Conservation (phyloP, 2,113 vertebrate genomes). For the Lichenostomus cassidix region DNA sequence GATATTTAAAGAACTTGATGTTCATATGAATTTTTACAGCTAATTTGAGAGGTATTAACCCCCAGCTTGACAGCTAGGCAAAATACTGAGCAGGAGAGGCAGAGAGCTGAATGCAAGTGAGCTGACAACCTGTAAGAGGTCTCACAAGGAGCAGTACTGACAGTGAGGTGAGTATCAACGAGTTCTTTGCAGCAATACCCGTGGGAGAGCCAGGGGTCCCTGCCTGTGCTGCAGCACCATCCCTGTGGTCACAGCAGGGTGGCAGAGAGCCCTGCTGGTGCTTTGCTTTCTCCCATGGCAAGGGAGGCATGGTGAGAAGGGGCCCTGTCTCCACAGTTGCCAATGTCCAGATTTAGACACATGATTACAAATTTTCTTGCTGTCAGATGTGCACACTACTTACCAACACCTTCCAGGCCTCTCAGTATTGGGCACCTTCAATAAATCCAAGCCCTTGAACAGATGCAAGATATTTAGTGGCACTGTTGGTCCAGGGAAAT, state of each 20-base stretch:
- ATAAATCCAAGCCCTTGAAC: neutral
- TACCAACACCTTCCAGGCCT: neutral
- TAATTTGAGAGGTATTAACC: neutral
- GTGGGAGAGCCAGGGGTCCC: neutral
- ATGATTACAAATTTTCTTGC: neutral
- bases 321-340: neutral
- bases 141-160: neutral
- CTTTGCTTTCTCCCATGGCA: neutral
- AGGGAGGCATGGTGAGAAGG: neutral
- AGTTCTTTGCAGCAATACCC: neutral
- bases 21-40: neutral
- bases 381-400: neutral
- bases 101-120: neutral
- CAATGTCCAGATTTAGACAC: neutral
- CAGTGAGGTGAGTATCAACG: neutral
- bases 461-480: neutral
- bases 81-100: neutral
- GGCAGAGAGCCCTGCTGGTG: neutral
- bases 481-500: neutral
- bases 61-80: neutral
- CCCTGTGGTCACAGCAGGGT: neutral
- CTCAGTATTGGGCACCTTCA: neutral
- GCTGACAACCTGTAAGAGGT: neutral
- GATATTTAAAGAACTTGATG: neutral
- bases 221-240: neutral